Conservation (phyloP, 2,888 invertebrate genomes). For the Acholoe squamosa region DNA sequence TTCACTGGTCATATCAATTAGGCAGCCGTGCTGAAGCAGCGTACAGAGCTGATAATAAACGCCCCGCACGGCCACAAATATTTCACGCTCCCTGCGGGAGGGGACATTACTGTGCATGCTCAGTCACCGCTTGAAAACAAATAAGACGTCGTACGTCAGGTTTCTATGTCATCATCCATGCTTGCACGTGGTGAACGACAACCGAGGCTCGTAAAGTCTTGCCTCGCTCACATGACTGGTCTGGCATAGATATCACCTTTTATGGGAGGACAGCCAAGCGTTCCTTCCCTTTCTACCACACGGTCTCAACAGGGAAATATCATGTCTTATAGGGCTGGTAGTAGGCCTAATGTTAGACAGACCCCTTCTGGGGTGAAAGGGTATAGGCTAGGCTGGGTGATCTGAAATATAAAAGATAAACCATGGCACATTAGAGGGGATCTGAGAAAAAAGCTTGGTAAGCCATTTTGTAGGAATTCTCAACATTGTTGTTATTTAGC, state of each 20-base stretch:
- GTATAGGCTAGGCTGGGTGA: too few species aligned
- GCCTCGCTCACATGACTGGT: slow-evolving; percentile 7
- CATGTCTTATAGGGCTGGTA: too few species aligned
- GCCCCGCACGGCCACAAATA: background rate
- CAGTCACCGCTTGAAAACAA: slow-evolving; percentile 5
- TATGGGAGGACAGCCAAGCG: too few species aligned
- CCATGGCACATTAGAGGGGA: too few species aligned
- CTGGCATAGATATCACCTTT: slow-evolving; percentile 18
- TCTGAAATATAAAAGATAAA: too few species aligned
- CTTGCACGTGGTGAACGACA: background rate
- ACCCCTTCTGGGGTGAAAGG: too few species aligned
- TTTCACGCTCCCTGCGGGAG: background rate
- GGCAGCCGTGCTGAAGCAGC: background rate
- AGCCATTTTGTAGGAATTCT: too few species aligned
- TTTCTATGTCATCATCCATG: background rate
- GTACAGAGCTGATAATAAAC: background rate
- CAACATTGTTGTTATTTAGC: too few species aligned
- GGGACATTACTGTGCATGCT: background rate
- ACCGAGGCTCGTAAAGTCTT: slow-evolving; percentile 8
- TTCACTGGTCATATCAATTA: background rate
- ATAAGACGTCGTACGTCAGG: background rate
- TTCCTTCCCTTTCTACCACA: too few species aligned
- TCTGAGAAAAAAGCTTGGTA: too few species aligned
- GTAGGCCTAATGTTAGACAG: too few species aligned
- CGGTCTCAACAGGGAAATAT: too few species aligned